Base-by-base conservation (phyloP, 2,113 vertebrate species). In the Stigmatopora argus region DNA sequence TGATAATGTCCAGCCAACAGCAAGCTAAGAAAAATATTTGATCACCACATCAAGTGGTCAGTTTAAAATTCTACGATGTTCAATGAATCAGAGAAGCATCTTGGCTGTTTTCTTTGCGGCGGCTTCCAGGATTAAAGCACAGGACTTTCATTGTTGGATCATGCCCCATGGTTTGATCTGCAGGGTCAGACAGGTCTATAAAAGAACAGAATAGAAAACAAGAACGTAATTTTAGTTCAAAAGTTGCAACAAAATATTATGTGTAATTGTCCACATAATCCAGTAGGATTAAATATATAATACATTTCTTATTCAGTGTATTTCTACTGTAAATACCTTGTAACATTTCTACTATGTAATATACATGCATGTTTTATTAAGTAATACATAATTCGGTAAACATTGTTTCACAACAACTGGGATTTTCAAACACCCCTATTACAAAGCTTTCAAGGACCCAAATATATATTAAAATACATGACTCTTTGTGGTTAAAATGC, bases 121-220 rank as follows among this genome's bases (percentile, higher is more conserved):
- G 82, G 79, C 79, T 86, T 83, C 85, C 86, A 49, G 85, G 80
- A 75, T 85, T 81, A 73, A 86, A 85, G 81, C 61, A 63, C 26
- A 67, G 45, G n/a, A 62, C 69, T 70, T 82, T 82, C 87, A 81
- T 73, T 8, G 71, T 62, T 63, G 74, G 71, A 74, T 69, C 68
- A 31, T 35, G 70, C 65, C 86, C 81, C 86, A 85, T 88, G 73
- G 67, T 79, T 78, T 69, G 44, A 55, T 62, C 47, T 64, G 55
- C 64, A 65, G 55, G 34, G 71, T 62, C 47, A 11, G 69, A 21
- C 55, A 19, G 62, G 60, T 51, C 51, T 76, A 23, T 11, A 21
- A 60, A 45, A 63, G 57, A 79, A 53, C 82, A 86, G 67, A 67
- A 71, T 47, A 56, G 31, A 49, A 15, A 48, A 17, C 8, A 5